Evolutionary conservation across 1,140 invertebrate species (phyloP).

Genomic region (Dryas iulia): DNA sequence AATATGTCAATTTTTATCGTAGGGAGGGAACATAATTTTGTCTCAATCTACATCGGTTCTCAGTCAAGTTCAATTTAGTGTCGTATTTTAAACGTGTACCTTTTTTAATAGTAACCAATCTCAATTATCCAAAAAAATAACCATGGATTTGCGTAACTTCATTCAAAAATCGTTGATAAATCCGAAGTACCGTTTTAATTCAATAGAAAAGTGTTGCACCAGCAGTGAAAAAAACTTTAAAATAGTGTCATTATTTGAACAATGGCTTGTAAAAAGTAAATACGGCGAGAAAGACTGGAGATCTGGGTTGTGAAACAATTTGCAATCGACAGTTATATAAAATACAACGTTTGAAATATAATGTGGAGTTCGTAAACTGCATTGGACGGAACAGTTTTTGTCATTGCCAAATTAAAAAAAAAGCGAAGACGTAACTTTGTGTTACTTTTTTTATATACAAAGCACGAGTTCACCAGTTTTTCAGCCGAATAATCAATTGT

Average conservation of each 20-base stretch:
- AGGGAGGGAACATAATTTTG: too few species aligned
- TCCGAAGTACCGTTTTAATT: background rate
- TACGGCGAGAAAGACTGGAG: conserved; percentile 6
- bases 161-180: background rate
- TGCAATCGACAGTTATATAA: conserved; percentile 70
- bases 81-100: too few species aligned
- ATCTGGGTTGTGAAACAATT: conserved; percentile 54
- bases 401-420: conserved; percentile 15
- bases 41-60: background rate
- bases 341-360: conserved; percentile 40
- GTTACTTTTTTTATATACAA: background rate
- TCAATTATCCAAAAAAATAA: background rate
- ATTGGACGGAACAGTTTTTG: conserved; percentile 26
- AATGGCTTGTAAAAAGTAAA: conserved; percentile 11
- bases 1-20: too few species aligned
- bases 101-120: too few species aligned
- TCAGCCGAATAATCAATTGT: background rate
- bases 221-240: background rate
- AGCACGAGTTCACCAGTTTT: background rate
- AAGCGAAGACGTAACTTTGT: conserved; percentile 8
- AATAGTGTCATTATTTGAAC: background rate
- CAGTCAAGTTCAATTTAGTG: background rate
- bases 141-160: background rate
- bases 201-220: background rate
- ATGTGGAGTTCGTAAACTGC: conserved; percentile 17